phyloP scores from a whole-genome alignment of 2,113 vertebrate genomes.

The Neomonachus schauinslandi region DNA sequence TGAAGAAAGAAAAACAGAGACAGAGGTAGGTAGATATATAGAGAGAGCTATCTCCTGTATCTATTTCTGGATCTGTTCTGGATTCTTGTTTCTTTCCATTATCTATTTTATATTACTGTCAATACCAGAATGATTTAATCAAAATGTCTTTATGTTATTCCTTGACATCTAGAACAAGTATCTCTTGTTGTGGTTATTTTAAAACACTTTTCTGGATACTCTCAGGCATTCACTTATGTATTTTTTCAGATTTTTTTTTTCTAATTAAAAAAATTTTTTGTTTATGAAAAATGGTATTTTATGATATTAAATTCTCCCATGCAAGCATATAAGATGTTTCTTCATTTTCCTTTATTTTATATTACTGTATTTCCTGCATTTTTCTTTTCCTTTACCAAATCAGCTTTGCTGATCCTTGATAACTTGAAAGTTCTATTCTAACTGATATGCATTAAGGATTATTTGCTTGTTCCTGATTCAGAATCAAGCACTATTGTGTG shows the following conservation, averaged over 20 bases:
- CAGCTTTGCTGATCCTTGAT: neutral
- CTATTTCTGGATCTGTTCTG: neutral
- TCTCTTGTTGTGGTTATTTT: neutral
- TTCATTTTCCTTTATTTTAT: neutral
- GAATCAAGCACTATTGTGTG: neutral
- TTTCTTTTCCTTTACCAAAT: neutral
- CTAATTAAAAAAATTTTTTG: neutral
- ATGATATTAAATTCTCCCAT: neutral
- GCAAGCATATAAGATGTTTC: neutral
- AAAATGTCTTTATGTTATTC: neutral
- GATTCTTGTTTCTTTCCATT: neutral
- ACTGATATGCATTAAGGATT: neutral
- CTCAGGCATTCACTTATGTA: neutral
- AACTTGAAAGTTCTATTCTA: conserved; percentile 6
- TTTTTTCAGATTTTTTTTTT: neutral
- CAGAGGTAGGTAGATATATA: neutral
- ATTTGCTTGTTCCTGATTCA: neutral
- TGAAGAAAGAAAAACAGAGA: neutral
- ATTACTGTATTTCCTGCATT: neutral
- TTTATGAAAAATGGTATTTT: neutral
- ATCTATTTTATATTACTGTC: neutral
- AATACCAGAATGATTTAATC: neutral
- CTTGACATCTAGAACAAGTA: neutral
- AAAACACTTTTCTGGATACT: conserved; percentile 27
- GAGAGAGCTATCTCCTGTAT: neutral